These are phyloP conservation scores for Ernsta delagoae DNA, from an alignment of 2,888 invertebrate genomes.

Conservation along the genomic window DNA sequence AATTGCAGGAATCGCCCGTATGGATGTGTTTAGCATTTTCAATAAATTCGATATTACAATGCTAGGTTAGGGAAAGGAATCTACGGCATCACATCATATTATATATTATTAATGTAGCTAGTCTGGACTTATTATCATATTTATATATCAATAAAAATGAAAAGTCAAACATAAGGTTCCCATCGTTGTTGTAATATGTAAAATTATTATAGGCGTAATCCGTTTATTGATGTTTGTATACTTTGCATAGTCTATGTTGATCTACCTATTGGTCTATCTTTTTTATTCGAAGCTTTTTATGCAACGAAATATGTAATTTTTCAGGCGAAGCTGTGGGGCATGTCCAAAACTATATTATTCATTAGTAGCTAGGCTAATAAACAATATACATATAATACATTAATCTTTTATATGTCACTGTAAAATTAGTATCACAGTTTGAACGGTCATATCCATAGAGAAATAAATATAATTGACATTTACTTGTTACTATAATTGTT, in stretches of 20 bases:
- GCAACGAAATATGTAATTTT: slow-evolving; percentile 63
- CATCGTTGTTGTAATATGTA: slow-evolving; percentile 52
- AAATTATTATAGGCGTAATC: slow-evolving; percentile 38
- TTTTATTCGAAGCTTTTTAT: slow-evolving; percentile 61
- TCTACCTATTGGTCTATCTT: slow-evolving; percentile 34
- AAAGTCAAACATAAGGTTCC: slow-evolving; percentile 36
- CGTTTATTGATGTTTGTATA: slow-evolving; percentile 48
- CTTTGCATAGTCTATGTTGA: slow-evolving; percentile 45
- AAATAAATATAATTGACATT: slow-evolving; percentile 21
- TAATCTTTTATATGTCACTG: slow-evolving; percentile 21
- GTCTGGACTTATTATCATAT: too few relatives aligned
- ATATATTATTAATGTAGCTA: too few relatives aligned
- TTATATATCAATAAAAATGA: too few relatives aligned
- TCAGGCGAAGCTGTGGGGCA: slow-evolving; percentile 26
- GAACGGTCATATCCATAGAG: slow-evolving; percentile 33
- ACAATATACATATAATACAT: slow-evolving; percentile 21
- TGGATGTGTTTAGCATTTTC: too few relatives aligned
- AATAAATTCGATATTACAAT: too few relatives aligned
- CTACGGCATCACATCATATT: too few relatives aligned
- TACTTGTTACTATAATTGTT: slow-evolving; percentile 5
- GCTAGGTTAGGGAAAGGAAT: too few relatives aligned
- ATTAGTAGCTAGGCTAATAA: slow-evolving; percentile 25
- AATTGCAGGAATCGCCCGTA: too few relatives aligned
- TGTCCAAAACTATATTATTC: slow-evolving; percentile 21
- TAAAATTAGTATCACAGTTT: slow-evolving; percentile 12